phyloP scores from a whole-genome alignment of 1,140 invertebrate genomes.

The Seison nebaliae region DNA sequence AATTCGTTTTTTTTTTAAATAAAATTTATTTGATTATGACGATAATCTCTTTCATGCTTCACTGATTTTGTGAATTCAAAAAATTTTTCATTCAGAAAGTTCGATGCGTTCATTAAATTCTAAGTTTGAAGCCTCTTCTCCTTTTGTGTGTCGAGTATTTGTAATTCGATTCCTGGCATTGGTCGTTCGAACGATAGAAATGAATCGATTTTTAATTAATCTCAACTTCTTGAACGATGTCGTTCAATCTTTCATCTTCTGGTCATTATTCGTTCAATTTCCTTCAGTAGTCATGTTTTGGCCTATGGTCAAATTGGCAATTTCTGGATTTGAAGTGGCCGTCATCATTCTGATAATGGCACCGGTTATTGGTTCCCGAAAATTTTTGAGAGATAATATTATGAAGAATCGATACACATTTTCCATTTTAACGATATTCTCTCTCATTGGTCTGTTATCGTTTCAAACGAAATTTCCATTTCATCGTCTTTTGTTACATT shows the following conservation, averaged over 20 bases:
- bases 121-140: too few species aligned
- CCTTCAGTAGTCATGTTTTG: conserved; percentile 30
- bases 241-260: conserved; percentile 24
- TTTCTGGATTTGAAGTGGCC: conserved; percentile 27
- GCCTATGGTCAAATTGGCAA: conserved; percentile 26
- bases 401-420: conserved; percentile 18
- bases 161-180: too few species aligned
- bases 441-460: conserved; percentile 18
- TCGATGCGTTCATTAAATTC: too few species aligned
- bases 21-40: too few species aligned
- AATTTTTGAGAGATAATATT: conserved; percentile 14
- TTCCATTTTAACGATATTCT: conserved; percentile 17
- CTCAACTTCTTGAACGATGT: too few species aligned
- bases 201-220: too few species aligned
- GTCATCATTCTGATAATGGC: conserved; percentile 20
- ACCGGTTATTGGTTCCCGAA: conserved; percentile 17
- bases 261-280: conserved; percentile 25
- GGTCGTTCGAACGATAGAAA: too few species aligned
- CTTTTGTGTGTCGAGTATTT: too few species aligned
- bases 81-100: too few species aligned
- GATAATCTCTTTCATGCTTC: too few species aligned
- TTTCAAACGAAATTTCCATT: conserved; percentile 23
- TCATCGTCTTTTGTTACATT: conserved; percentile 18
- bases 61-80: too few species aligned
- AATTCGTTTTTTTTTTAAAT: too few species aligned